Conservation (phyloP, 2,888 invertebrate species). For the Volucella zonaria region DNA sequence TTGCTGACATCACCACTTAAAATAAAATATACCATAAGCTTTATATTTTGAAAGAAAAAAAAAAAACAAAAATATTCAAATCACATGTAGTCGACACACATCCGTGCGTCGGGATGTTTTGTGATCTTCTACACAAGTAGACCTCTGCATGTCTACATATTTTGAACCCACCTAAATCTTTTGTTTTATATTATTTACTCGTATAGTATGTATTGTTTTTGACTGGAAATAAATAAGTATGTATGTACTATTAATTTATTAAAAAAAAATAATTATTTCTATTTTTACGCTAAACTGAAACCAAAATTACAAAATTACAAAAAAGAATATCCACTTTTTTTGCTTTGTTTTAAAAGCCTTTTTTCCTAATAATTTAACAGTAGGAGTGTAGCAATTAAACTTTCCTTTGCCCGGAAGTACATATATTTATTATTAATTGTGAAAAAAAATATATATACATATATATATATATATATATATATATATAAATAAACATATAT, state of each 20-base stretch:
- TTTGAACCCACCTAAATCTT: not conserved
- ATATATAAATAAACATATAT: slow-evolving; percentile 49
- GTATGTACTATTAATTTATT: slow-evolving; percentile 45
- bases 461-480: not conserved
- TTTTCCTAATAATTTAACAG: slow-evolving; percentile 44
- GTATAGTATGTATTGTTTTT: slow-evolving; percentile 52
- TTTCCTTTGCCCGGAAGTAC: slow-evolving; percentile 56
- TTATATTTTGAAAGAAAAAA: no score
- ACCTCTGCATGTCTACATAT: no score
- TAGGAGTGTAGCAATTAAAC: slow-evolving; percentile 47
- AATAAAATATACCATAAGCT: no score
- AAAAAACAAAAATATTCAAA: no score
- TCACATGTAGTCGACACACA: no score
- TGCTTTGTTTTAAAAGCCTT: slow-evolving; percentile 73
- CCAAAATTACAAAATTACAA: slow-evolving; percentile 63
- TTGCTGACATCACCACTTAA: no score
- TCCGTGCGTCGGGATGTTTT: no score
- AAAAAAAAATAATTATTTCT: slow-evolving; percentile 28
- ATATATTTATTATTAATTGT: slow-evolving; percentile 69
- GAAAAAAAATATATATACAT: slow-evolving; percentile 44
- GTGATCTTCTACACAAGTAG: no score
- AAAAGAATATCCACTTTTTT: slow-evolving; percentile 38
- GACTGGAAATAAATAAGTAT: slow-evolving; percentile 29
- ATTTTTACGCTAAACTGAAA: slow-evolving; percentile 35
- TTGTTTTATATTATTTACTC: slow-evolving; percentile 47